Evolutionary conservation across 1,140 invertebrate species (phyloP).

Genomic region (Caenorhabditis latens): DNA sequence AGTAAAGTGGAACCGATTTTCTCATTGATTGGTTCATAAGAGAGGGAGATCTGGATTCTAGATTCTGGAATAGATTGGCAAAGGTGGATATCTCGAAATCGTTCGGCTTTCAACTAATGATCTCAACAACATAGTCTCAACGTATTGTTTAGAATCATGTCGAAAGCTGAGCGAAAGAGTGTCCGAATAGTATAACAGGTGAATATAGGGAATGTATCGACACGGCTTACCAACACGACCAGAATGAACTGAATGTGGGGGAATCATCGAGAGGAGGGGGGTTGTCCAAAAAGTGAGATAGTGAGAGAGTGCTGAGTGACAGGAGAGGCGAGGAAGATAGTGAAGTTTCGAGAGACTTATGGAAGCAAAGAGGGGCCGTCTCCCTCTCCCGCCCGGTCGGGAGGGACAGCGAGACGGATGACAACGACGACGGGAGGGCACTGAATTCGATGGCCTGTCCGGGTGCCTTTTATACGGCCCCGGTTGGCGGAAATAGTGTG

Average conservation of each 20-base stretch:
- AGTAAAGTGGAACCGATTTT: too few relatives aligned
- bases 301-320: neutral
- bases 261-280: too few relatives aligned
- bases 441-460: slow-evolving; percentile 33
- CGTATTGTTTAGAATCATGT: slow-evolving; percentile 52
- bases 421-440: neutral
- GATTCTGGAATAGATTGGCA: neutral
- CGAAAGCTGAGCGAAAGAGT: slow-evolving; percentile 54
- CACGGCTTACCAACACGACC: too few relatives aligned
- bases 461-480: slow-evolving; percentile 43
- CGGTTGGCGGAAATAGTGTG: neutral
- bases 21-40: too few relatives aligned
- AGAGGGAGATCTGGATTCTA: too few relatives aligned
- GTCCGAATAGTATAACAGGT: neutral
- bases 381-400: neutral
- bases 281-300: too few relatives aligned
- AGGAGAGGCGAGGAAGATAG: neutral
- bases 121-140: slow-evolving; percentile 21
- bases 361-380: neutral
- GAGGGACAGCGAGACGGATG: slow-evolving; percentile 4
- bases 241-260: too few relatives aligned
- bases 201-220: neutral
- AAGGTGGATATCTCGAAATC: slow-evolving; percentile 40
- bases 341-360: slow-evolving; percentile 16
- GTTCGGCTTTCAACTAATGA: slow-evolving; percentile 55